Percentiles rank a stretch among this genome's conserved stretches.
These are phyloP conservation scores for Halictus rubicundus DNA, from an alignment of 1,140 invertebrate species.

Conservation along the genomic window DNA sequence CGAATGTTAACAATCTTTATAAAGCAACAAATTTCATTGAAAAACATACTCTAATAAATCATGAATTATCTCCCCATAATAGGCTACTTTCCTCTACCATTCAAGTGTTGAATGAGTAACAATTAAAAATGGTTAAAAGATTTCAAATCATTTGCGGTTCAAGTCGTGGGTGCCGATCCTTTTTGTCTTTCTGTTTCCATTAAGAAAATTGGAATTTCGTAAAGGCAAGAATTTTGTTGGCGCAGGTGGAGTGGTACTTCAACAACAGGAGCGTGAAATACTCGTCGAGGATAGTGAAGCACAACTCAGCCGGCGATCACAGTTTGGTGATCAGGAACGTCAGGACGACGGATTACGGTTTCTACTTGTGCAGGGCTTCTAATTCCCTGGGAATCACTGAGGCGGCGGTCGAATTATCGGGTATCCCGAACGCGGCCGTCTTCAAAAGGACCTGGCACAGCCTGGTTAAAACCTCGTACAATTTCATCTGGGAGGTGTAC, in stretches of 20 bases:
- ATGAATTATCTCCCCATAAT: too few relatives aligned
- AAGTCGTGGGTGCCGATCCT: too few relatives aligned
- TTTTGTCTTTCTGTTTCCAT: too few relatives aligned
- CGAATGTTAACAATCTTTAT: too few relatives aligned
- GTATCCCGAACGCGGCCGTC: slow-evolving; percentile 82
- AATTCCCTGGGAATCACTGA: slow-evolving; percentile 85
- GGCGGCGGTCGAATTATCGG: slow-evolving; percentile 82
- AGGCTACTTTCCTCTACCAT: too few relatives aligned
- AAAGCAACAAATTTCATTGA: too few relatives aligned
- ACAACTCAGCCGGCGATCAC: slow-evolving; percentile 82
- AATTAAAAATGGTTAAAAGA: too few relatives aligned
- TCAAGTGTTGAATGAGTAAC: too few relatives aligned
- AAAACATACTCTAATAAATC: too few relatives aligned
- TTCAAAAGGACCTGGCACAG: slow-evolving; percentile 82
- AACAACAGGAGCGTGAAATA: slow-evolving; percentile 79
- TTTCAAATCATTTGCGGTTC: too few relatives aligned
- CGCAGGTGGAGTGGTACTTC: slow-evolving; percentile 80
- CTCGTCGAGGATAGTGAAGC: slow-evolving; percentile 82
- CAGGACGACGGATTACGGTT: slow-evolving; percentile 86
- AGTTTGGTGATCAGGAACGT: slow-evolving; percentile 87
- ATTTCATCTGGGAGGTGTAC: slow-evolving; percentile 88
- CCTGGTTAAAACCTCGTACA: slow-evolving; percentile 80
- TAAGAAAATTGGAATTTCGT: too few relatives aligned
- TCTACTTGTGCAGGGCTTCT: slow-evolving; percentile 88
- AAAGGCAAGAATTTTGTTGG: too few relatives aligned